Evolutionary conservation across 2,888 invertebrate genomes (phyloP).

Genomic region (Cynaeus angustus): DNA sequence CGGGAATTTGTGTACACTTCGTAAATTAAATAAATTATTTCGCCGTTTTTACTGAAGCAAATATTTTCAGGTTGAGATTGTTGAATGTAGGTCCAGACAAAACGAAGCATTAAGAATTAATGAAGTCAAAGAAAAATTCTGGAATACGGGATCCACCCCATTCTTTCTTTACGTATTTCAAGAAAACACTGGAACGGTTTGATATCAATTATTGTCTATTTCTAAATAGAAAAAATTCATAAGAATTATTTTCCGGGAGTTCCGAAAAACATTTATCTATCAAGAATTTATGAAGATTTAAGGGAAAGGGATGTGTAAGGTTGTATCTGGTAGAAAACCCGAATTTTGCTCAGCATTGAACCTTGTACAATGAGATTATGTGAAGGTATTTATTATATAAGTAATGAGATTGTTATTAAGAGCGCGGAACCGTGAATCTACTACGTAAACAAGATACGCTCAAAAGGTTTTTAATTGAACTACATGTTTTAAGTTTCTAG

Average conservation of each 20-base stretch:
- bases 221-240: too few relatives aligned
- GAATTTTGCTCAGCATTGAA: conserved; percentile 18
- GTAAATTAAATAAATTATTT: conserved; percentile 27
- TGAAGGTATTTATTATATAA: conserved; percentile 36
- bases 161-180: background rate
- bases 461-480: conserved; percentile 28
- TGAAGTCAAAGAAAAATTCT: too few relatives aligned
- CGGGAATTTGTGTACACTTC: conserved; percentile 23
- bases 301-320: background rate
- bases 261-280: too few relatives aligned
- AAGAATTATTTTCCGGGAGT: too few relatives aligned
- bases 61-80: background rate
- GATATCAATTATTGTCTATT: too few relatives aligned
- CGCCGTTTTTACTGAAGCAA: background rate
- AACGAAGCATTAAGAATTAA: background rate
- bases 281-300: conserved; percentile 28
- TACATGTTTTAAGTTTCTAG: background rate
- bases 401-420: conserved; percentile 44
- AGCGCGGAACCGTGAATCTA: conserved; percentile 30
- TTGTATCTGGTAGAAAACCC: conserved; percentile 29
- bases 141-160: background rate
- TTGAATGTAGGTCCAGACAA: background rate
- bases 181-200: too few relatives aligned
- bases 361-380: conserved; percentile 33
- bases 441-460: conserved; percentile 20